A percentile compares a stretch with the other conserved stretches of the same genome.
These are phyloP conservation scores for Heliconius hortense DNA, from an alignment of 2,888 invertebrate genomes.

Conservation along the genomic window DNA sequence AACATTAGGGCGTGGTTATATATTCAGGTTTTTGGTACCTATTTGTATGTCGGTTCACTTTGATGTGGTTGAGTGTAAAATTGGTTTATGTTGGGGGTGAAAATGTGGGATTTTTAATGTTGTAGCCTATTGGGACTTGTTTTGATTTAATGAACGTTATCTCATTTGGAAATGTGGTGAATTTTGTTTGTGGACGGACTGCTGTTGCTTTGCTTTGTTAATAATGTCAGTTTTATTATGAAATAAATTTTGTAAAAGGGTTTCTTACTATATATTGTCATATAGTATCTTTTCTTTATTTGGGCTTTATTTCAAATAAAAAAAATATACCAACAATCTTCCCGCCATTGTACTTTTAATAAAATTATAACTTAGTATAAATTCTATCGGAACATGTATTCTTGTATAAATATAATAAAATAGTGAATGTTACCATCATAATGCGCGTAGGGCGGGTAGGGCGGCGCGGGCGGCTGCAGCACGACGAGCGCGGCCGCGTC, in stretches of 20 bases:
- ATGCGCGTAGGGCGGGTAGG: constrained; percentile 76
- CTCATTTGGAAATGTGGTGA: background rate
- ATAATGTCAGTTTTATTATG: background rate
- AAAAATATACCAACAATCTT: too few species aligned
- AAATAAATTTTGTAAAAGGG: background rate
- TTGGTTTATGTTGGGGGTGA: constrained; percentile 19
- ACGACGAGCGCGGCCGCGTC: constrained; percentile 76
- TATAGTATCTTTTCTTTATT: too few species aligned
- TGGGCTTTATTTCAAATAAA: too few species aligned
- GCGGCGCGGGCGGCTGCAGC: constrained; percentile 74
- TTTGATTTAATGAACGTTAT: background rate
- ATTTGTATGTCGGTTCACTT: constrained; percentile 10
- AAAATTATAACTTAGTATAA: too few species aligned
- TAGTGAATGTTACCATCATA: constrained; percentile 65
- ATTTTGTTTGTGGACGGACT: background rate
- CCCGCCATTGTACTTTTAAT: too few species aligned
- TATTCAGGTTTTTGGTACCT: constrained; percentile 32
- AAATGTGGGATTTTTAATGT: constrained; percentile 14
- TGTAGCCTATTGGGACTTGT: background rate
- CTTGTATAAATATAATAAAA: too few species aligned
- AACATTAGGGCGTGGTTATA: constrained; percentile 55
- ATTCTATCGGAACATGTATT: too few species aligned
- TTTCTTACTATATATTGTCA: too few species aligned
- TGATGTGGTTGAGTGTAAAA: constrained; percentile 28
- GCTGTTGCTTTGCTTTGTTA: background rate